Conservation (phyloP, 1,140 invertebrate species). For the Chionoecetes opilio region DNA sequence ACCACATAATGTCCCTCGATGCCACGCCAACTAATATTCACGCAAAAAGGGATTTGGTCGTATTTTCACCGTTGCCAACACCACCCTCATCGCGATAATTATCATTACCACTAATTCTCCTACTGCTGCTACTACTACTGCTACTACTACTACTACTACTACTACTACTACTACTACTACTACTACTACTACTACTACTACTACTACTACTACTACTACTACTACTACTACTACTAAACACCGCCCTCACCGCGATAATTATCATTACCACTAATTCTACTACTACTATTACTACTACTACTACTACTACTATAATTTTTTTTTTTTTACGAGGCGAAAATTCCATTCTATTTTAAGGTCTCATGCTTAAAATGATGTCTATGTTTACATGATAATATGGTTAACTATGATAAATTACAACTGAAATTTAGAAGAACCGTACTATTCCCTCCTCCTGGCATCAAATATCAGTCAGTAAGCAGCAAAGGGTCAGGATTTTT, state of each 20-base stretch:
- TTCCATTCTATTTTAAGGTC: too few species aligned
- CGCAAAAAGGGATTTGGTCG: neutral
- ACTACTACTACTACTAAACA: neutral
- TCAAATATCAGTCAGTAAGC: too few species aligned
- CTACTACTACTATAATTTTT: neutral
- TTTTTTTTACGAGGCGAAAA: too few species aligned
- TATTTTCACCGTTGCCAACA: neutral
- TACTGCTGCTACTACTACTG: neutral
- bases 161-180: neutral
- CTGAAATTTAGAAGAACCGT: too few species aligned
- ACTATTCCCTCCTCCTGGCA: too few species aligned
- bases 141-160: constrained; percentile 25
- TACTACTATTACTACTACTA: neutral
- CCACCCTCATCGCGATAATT: neutral
- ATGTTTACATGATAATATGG: too few species aligned
- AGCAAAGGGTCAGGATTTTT: too few species aligned
- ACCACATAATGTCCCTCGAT: neutral
- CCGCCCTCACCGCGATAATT: too few species aligned
- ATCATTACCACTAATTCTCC: neutral
- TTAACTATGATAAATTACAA: too few species aligned
- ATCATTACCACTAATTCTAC: neutral
- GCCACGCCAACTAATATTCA: neutral
- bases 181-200: neutral
- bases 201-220: neutral
- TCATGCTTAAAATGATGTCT: too few species aligned